These are phyloP conservation scores for Hydropsyche betteni DNA, from an alignment of 2,888 invertebrate genomes.

Conservation along the genomic window DNA sequence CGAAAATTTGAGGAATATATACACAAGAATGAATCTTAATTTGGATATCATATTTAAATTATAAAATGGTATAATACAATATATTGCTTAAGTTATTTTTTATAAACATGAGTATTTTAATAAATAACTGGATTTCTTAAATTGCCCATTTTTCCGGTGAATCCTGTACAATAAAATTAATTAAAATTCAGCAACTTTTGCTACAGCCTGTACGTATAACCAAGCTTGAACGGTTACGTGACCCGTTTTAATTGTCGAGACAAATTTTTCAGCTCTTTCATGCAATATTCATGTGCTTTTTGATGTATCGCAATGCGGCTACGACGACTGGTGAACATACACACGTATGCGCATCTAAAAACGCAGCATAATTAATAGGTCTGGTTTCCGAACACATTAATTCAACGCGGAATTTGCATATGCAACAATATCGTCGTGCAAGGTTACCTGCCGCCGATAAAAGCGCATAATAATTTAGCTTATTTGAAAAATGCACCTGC, in stretches of 20 bases:
- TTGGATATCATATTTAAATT: too few species aligned
- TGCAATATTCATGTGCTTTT: background rate
- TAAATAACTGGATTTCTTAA: too few species aligned
- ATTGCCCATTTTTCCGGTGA: too few species aligned
- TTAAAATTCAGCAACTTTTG: too few species aligned
- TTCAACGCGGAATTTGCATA: slow-evolving; percentile 18
- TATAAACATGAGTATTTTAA: too few species aligned
- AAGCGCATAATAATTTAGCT: too few species aligned
- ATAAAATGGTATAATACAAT: too few species aligned
- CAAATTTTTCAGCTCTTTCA: background rate
- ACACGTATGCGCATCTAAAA: background rate
- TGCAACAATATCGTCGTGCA: slow-evolving; percentile 18
- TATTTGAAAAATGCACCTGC: slow-evolving; percentile 1
- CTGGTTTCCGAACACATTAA: slow-evolving; percentile 23
- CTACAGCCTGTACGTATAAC: too few species aligned
- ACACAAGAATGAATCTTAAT: too few species aligned
- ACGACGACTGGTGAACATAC: background rate
- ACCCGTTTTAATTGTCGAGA: slow-evolving; percentile 20
- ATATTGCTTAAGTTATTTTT: too few species aligned
- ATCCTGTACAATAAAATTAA: too few species aligned
- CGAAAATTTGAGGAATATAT: too few species aligned
- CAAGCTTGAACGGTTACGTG: background rate
- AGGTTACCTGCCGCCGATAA: background rate
- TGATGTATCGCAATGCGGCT: slow-evolving; percentile 1
- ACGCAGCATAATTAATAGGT: slow-evolving; percentile 16